Base-by-base conservation (phyloP, 92 coral and sea anemone genomes). In the Heliopora coerulea region DNA sequence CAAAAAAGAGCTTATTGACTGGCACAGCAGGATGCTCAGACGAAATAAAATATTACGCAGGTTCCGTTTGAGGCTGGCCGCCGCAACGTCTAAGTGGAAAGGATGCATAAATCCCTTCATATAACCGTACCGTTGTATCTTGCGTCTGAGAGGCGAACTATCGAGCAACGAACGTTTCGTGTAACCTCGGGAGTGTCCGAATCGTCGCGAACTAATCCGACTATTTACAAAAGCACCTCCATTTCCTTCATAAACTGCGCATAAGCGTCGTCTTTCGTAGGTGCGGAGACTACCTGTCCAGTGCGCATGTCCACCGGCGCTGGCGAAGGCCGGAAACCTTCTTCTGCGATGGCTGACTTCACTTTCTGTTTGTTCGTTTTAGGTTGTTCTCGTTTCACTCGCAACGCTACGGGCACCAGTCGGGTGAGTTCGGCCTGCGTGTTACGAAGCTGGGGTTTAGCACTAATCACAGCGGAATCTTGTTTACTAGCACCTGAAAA, bases 201-300 rank as follows among this genome's bases (percentile, higher is more conserved):
- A n/a, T n/a, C n/a, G n/a, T n/a, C n/a, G n/a, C n/a, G n/a, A n/a
- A n/a, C n/a, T n/a, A n/a, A 46, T 46, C 2, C 10, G 48, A 46
- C 56, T 69, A 69, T 69, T 75, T 78, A 89, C 78, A 89, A 32
- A n/a, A 93, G 84, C 14, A 96, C 91, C 61, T 82, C 86, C 98
- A 93, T 90, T 90, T 93, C 98, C 49, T 89, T 90, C 98, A 93
- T 93, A 82, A 93, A 93, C 57, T 87, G 85, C 12, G 98, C 98
- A 49, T 93, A 93, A 0, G 98, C 98, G 76, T 93, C 98, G 85
- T 93, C 98, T 77, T 93, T 93, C 2, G 98, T 93, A 0, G 91
- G 95, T 31, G 87, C 96, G 30, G 86, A 78, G 33, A 86, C 90
- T 18, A 66, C 86, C 32, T 89, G 90, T 15, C 56, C 57, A 23